Base-by-base conservation (phyloP, 2,888 invertebrate species). In the Napeogenes inachia region DNA sequence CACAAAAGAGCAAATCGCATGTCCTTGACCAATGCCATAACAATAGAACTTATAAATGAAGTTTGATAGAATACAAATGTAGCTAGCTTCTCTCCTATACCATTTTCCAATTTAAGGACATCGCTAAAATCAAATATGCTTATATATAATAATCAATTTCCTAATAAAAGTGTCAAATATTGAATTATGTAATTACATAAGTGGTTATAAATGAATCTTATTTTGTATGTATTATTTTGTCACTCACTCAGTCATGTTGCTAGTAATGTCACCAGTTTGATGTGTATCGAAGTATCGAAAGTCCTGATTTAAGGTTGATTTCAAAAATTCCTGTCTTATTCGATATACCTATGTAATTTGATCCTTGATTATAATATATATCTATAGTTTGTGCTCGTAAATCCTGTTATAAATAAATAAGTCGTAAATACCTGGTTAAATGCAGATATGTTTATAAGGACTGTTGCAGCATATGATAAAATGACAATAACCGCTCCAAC, bases 1-100 rank as follows among this genome's bases (percentile, higher is more conserved):
- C 95, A 95, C 1, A 97, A 93, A 10, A 97, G 84, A 0, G 96
- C 94, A 50, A 97, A 81, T 77, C 96, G 92, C 97, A 97, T 97
- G 6, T 96, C 96, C 75, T 93, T 93, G 2, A 92, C 77, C 60
- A 97, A 92, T 0, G 95, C 95, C 79, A 95, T 91, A 3, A 93
- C 85, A n/a, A 96, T 78, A 0, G 94, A 93, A 21, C 94, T 92
- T 10, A 95, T 62, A 75, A 95, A 95, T 0, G 94, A 92, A 0
- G 94, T 85, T 70, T 95, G 90, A 77, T 93, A 95, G 79, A 94
- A 94, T 5, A 94, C 76, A 72, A 96, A 95, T 67, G 94, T 93
- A 0, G 94, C 93, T 45, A 96, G 88, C 78, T 97, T 97, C 78
- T 97, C 97, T 0, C 96, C 96, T 50, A 96, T 92, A 10, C 96